Evolutionary conservation across 2,888 invertebrate species (phyloP), one percentile per base, ranked within the genome.

Genomic region (Thymelicus acteon): DNA sequence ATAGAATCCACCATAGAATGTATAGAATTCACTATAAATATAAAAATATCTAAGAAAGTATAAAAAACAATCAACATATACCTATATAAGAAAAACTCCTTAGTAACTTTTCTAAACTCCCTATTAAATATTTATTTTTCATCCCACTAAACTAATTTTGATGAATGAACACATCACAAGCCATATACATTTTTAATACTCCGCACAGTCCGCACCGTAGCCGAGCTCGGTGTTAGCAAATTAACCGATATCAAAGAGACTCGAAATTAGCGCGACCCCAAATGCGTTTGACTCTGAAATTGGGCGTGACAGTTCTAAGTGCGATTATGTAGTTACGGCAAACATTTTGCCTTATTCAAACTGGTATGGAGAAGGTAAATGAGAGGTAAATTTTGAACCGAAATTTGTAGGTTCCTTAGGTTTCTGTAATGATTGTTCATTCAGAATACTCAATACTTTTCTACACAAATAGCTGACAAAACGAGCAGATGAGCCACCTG

Each of bases 231-330:
- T 24, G 54, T 67, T 67, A 48, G 49, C 37, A 39, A 60, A 49
- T 67, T 67, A 67, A 24, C 0, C 24, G 54, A 65, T 54, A 54
- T 49, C 65, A 65, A 65, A 65, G 65, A 57, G 54, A 57, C 44
- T 65, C 19, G 19, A 39, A 54, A 65, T 65, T 54, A 54, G 19
- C 5, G 37, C 7, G 54, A 44, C 54, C 54, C 19, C 44, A 65
- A 54, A 65, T 65, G 19, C 19, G 13, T 19, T 54, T 49, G 2
- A 13, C 19, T 39, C 19, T 37, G 54, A 54, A 64, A 65, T 65
- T 64, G 52, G 39, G 12, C 2, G 37, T 49, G 49, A 39, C 63
- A 52, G 37, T 52, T 24, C 24, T 12, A 12, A 54, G 54, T 24
- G 2, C 24, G 54, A 54, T 54, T 6, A 37, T n/a, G 15, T 39